Conservation (phyloP, 2,113 vertebrate genomes). For the Charina bottae region DNA sequence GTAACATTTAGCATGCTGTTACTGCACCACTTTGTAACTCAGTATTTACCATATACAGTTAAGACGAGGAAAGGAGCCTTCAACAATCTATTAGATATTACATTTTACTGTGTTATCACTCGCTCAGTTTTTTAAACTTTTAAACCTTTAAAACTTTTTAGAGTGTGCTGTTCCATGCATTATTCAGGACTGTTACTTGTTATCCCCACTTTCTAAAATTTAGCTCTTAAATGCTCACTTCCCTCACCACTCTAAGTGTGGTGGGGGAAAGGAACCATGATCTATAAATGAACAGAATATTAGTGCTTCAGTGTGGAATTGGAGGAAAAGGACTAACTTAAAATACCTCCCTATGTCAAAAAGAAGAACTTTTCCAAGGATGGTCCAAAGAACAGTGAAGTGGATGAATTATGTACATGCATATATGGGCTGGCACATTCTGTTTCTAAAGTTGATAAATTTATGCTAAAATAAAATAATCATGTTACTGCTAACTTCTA, state of each 20-base stretch:
- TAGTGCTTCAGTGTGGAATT: background rate
- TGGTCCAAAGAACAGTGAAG: background rate
- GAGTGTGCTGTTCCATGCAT: background rate
- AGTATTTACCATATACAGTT: background rate
- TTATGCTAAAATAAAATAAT: background rate
- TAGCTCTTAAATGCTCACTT: background rate
- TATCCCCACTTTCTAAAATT: background rate
- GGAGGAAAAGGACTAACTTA: background rate
- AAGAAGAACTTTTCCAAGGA: background rate
- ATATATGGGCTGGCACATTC: background rate
- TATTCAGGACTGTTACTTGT: background rate
- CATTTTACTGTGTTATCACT: background rate
- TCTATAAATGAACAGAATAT: background rate
- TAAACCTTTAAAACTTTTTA: background rate
- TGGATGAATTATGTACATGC: background rate
- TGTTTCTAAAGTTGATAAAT: background rate
- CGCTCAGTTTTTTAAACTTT: background rate
- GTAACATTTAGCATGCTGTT: background rate
- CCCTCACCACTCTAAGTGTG: background rate
- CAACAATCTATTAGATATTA: background rate
- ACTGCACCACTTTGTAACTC: background rate
- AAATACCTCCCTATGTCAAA: background rate
- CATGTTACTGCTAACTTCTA: background rate
- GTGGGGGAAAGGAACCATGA: background rate
- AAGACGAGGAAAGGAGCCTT: background rate